Percentiles rank a stretch among this genome's conserved stretches.
phyloP scores from a whole-genome alignment of 2,797 vertebrate genomes.

The Phylloscopus collybita region DNA sequence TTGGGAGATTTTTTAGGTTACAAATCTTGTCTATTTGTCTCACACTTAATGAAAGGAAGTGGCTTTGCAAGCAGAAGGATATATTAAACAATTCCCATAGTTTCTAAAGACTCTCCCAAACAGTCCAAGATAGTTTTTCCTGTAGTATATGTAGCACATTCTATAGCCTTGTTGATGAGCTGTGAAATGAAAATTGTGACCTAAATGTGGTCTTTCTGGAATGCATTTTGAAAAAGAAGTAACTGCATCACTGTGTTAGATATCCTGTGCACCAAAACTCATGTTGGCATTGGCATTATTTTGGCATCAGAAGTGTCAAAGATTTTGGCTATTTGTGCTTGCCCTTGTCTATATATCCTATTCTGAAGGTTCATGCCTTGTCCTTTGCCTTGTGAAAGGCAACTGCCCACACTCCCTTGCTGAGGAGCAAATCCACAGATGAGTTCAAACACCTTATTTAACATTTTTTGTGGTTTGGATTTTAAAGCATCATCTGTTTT shows the following conservation, averaged over 20 bases:
- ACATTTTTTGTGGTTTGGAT: constrained; percentile 18
- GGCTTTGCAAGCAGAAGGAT: background rate
- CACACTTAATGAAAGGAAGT: background rate
- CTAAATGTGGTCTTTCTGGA: background rate
- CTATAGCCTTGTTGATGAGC: background rate
- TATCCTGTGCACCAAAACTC: background rate
- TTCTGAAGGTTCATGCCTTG: background rate
- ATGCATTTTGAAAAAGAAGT: background rate
- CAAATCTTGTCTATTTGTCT: background rate
- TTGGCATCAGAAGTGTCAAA: background rate
- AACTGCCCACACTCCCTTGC: background rate
- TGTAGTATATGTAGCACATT: background rate
- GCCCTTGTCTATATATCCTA: background rate
- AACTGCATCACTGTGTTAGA: background rate
- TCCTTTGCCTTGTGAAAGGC: background rate
- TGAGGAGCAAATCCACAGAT: background rate
- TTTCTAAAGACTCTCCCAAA: background rate
- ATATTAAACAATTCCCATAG: background rate
- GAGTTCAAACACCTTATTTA: background rate
- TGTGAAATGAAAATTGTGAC: background rate
- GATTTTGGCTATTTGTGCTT: background rate
- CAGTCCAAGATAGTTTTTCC: background rate
- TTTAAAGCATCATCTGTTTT: constrained; percentile 49
- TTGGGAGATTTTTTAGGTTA: background rate
- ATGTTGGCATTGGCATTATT: background rate